Conservation (phyloP, 2,113 vertebrate species). For the Romanogobio albipinnatus region DNA sequence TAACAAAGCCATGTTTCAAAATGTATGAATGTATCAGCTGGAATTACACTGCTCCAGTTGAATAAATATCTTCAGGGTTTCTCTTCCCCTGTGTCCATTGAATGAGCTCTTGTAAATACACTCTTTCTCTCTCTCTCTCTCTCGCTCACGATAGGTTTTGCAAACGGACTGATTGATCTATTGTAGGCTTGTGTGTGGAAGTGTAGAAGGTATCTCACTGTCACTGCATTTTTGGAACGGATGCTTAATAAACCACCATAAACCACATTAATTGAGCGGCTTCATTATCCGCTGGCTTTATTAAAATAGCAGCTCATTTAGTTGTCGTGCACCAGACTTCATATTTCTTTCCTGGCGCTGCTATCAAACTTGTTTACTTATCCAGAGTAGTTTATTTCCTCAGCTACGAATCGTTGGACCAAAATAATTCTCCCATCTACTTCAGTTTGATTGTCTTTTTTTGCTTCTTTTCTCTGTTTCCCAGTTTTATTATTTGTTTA, state of each 20-base stretch:
- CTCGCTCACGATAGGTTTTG: constrained; percentile 27
- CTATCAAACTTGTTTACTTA: constrained; percentile 17
- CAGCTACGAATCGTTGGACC: background rate
- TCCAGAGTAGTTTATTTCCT: constrained; percentile 14
- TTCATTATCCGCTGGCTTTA: constrained; percentile 19
- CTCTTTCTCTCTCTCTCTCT: constrained; percentile 2
- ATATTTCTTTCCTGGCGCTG: constrained; percentile 31
- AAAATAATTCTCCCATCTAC: constrained; percentile 23
- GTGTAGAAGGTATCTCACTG: constrained; percentile 2
- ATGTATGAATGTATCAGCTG: constrained; percentile 44
- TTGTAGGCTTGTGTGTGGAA: constrained; percentile 10
- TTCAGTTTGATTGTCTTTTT: constrained; percentile 17
- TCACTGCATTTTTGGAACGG: background rate
- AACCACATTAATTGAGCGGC: constrained; percentile 19
- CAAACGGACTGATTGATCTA: constrained; percentile 23
- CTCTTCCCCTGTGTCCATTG: constrained; percentile 23
- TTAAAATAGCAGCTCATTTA: constrained; percentile 26
- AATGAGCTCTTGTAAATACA: constrained; percentile 44
- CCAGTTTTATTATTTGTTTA: background rate
- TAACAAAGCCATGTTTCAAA: constrained; percentile 48
- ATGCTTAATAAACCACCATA: background rate
- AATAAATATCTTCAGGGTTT: constrained; percentile 48
- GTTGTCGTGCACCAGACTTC: background rate
- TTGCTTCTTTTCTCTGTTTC: background rate
- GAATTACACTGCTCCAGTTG: constrained; percentile 40